Percentiles rank a stretch among this genome's conserved stretches.
phyloP scores from a whole-genome alignment of 2,888 invertebrate genomes.

The Ametastegia equiseti region DNA sequence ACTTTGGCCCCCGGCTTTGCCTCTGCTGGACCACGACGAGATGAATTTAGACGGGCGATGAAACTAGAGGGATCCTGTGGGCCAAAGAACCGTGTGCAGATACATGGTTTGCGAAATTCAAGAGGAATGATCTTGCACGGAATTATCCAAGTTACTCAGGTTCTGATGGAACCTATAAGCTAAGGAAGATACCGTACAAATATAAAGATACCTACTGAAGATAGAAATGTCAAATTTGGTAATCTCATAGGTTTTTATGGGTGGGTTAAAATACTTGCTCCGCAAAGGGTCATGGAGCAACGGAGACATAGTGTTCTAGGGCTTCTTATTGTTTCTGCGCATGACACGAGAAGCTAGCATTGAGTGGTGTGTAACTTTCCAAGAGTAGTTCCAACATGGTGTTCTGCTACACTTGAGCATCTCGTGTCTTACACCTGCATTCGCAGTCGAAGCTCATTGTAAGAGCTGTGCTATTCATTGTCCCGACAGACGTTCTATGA shows the following conservation, averaged over 20 bases:
- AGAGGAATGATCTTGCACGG: neutral
- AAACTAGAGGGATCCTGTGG: conserved; percentile 23
- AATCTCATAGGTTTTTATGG: neutral
- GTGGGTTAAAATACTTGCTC: neutral
- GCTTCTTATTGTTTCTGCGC: neutral
- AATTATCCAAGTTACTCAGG: neutral
- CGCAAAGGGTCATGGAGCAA: no score
- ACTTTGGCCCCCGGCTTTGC: conserved; percentile 39
- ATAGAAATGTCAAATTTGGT: neutral
- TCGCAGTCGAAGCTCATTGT: neutral
- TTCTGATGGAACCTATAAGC: neutral
- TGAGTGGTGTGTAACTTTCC: neutral
- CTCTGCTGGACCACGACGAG: conserved; percentile 37
- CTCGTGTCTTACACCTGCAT: neutral
- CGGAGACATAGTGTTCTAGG: neutral
- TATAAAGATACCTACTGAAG: neutral
- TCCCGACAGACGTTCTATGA: neutral
- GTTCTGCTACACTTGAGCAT: neutral
- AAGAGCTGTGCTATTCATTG: neutral
- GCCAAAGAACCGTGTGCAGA: neutral
- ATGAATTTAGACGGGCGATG: conserved; percentile 45
- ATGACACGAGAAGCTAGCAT: neutral
- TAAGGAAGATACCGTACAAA: no score
- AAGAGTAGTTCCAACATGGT: neutral
- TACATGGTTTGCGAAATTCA: neutral